These are phyloP conservation scores for Leptopilina drosophilae DNA, from an alignment of 2,888 invertebrate species.

Conservation along the genomic window DNA sequence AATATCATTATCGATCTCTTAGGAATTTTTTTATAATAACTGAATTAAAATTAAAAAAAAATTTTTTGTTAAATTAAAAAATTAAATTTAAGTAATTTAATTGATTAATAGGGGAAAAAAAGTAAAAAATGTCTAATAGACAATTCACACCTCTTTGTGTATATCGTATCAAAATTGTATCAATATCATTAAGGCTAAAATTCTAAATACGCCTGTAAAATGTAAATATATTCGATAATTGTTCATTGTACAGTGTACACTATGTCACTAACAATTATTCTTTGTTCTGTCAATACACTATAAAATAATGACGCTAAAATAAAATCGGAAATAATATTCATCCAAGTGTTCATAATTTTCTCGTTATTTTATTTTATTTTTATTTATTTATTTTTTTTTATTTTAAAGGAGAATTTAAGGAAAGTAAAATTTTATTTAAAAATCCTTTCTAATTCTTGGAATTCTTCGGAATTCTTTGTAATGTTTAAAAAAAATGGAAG, in stretches of 20 bases:
- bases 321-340: slow-evolving; percentile 24
- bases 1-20: too few relatives aligned
- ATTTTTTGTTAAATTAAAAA: too few relatives aligned
- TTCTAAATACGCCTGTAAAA: slow-evolving; percentile 29
- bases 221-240: slow-evolving; percentile 32
- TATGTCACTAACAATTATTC: neutral
- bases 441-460: too few relatives aligned
- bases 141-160: neutral
- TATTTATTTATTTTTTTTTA: too few relatives aligned
- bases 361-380: too few relatives aligned
- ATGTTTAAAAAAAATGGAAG: too few relatives aligned
- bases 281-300: slow-evolving; percentile 23
- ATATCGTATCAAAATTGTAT: neutral
- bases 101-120: neutral
- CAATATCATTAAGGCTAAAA: slow-evolving; percentile 19
- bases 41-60: too few relatives aligned
- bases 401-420: too few relatives aligned
- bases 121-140: neutral
- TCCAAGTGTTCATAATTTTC: neutral
- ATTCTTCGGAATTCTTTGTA: too few relatives aligned
- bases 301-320: slow-evolving; percentile 13
- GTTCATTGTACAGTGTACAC: slow-evolving; percentile 33
- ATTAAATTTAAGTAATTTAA: neutral
- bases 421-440: too few relatives aligned
- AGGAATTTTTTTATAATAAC: too few relatives aligned